Conservation (phyloP, 2,888 invertebrate genomes). For the Argyresthia goedartella region DNA sequence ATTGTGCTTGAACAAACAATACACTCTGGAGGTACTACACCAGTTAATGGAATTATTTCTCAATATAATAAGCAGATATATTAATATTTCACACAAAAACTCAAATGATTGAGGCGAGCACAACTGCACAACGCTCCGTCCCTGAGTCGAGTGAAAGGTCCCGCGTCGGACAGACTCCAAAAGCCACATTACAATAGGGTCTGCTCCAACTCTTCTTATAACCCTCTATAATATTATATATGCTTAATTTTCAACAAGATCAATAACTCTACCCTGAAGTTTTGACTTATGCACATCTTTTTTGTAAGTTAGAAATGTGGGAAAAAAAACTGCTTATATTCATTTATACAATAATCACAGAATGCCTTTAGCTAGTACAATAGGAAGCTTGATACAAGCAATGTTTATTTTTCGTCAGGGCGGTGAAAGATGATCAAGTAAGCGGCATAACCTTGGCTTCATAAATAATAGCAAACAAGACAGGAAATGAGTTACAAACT, state of each 20-base stretch:
- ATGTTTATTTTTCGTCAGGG: not conserved
- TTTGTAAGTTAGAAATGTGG: too few relatives aligned
- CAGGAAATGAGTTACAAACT: conserved; percentile 56
- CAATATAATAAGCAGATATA: conserved; percentile 37
- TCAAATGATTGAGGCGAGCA: conserved; percentile 29
- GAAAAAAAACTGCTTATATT: too few relatives aligned
- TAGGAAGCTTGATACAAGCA: too few relatives aligned
- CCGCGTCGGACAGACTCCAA: conserved; percentile 34
- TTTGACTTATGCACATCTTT: too few relatives aligned
- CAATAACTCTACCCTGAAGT: too few relatives aligned
- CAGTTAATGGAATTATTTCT: conserved; percentile 40
- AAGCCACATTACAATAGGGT: conserved; percentile 45
- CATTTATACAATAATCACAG: too few relatives aligned
- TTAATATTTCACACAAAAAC: conserved; percentile 29
- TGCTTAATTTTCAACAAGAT: conserved; percentile 4
- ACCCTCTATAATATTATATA: conserved; percentile 34
- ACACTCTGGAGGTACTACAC: conserved; percentile 32
- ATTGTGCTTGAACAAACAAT: conserved; percentile 59
- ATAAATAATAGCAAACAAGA: conserved; percentile 38
- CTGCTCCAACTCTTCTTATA: conserved; percentile 31
- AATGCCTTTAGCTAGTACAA: too few relatives aligned
- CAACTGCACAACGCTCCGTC: conserved; percentile 47
- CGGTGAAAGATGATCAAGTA: not conserved
- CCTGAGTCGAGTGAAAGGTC: conserved; percentile 50
- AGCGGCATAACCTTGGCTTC: conserved; percentile 19